Evolutionary conservation across 2,888 invertebrate genomes (phyloP), one percentile per base, ranked within the genome.

Genomic region (Drosophila kuntzei): DNA sequence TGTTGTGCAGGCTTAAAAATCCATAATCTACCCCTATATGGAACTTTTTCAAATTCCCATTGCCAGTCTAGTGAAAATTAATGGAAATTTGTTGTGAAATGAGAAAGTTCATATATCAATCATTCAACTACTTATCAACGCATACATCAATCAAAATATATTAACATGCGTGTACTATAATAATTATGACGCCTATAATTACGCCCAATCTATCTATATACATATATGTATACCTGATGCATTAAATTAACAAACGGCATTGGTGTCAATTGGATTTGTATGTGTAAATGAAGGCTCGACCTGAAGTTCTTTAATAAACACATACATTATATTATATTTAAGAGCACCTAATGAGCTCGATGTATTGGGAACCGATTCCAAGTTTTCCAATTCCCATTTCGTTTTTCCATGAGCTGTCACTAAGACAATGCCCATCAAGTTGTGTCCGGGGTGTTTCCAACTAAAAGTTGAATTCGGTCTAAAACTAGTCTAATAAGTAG

Each of bases 161-260:
- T 60, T 72, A 64, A 53, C 67, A 67, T 80, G 68, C 68, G 71
- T 78, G 76, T 68, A 62, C 50, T 62, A 37, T 46, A 41, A 66
- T 74, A 76, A 86, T 86, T 80, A 76, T 80, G 61, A 74, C 80
- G 66, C 75, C 64, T 57, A 49, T 58, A 63, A 66, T 66, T 63
- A 53, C 12, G n/a, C 2, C 25, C 22, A 44, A 14, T 32, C 18
- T 25, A 47, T 29, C 16, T 25, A 36, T 39, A 8, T 43, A 36
- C 37, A 39, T 54, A 47, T 22, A 29, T 14, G 11, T 12, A 50
- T 12, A 44, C 22, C 50, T 37, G 41, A 62, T 54, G 36, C 62
- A 76, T 76, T 63, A 69, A 63, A 27, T 47, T 16, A 62, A 62
- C 54, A 65, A 62, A 59, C 27, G 27, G 25, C 44, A 51, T 54